phyloP scores from a whole-genome alignment of 2,113 vertebrate species.

The Shinisaurus crocodilurus region DNA sequence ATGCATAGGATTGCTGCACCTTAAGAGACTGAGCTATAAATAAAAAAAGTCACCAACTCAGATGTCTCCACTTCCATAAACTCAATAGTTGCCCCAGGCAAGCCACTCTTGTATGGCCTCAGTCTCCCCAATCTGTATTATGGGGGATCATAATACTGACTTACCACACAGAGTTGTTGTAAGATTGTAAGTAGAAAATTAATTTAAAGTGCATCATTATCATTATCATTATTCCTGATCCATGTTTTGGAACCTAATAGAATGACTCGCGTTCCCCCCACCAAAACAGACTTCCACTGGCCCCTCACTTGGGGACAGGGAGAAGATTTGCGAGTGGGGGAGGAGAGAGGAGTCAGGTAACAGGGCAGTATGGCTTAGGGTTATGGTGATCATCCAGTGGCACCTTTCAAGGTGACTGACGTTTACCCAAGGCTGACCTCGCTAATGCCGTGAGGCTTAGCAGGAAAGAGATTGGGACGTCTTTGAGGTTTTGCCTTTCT shows the following conservation, averaged over 20 bases:
- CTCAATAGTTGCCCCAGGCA: not conserved
- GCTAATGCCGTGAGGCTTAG: too few species aligned
- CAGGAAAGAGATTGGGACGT: too few species aligned
- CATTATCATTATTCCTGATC: not conserved
- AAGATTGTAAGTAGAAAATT: not conserved
- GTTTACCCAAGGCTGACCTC: too few species aligned
- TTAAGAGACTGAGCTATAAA: not conserved
- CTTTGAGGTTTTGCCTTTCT: too few species aligned
- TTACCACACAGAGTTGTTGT: not conserved
- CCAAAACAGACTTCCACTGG: too few species aligned
- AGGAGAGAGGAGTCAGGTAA: too few species aligned
- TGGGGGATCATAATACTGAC: not conserved
- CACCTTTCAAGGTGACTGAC: too few species aligned
- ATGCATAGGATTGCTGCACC: too few species aligned
- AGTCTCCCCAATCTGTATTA: not conserved
- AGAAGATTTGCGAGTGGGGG: too few species aligned
- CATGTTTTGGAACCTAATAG: not conserved
- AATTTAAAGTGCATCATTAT: not conserved
- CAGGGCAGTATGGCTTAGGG: too few species aligned
- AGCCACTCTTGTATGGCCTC: not conserved
- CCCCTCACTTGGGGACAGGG: too few species aligned
- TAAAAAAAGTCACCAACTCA: not conserved
- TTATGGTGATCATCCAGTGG: too few species aligned
- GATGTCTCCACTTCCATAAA: not conserved
- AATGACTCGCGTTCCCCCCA: conserved; percentile 18